phyloP scores from a whole-genome alignment of 2,888 invertebrate species.

The Lasioglossum lativentre region DNA sequence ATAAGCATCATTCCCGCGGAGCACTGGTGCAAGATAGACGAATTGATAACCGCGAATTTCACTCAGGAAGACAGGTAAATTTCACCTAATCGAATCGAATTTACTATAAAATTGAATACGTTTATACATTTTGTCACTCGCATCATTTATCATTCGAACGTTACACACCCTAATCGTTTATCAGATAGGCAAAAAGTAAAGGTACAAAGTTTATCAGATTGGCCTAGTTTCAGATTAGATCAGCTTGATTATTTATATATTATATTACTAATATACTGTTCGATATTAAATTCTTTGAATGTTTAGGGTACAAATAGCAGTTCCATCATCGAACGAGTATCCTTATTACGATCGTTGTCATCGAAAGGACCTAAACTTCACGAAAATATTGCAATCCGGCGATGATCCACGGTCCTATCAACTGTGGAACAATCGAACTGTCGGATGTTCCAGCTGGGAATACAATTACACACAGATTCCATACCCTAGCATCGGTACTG shows the following conservation, averaged over 20 bases:
- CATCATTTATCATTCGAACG: background rate
- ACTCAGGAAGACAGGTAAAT: conserved; percentile 83
- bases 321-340: conserved; percentile 77
- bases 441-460: conserved; percentile 85
- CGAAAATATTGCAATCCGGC: conserved; percentile 72
- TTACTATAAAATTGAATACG: background rate
- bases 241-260: conserved; percentile 3
- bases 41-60: conserved; percentile 76
- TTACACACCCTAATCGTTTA: background rate
- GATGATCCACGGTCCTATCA: conserved; percentile 71
- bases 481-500: conserved; percentile 86
- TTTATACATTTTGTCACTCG: background rate
- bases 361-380: conserved; percentile 84
- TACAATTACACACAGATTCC: conserved; percentile 86
- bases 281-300: background rate
- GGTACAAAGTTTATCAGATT: background rate
- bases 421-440: conserved; percentile 72
- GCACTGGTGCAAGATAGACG: conserved; percentile 85
- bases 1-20: conserved; percentile 84
- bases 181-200: background rate
- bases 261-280: background rate
- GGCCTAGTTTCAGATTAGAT: background rate
- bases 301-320: conserved; percentile 81
- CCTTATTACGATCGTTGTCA: conserved; percentile 83
- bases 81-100: background rate